Evolutionary conservation across 2,888 invertebrate species (phyloP), one percentile per base, ranked within the genome.

Genomic region (Megaustenia siamemsis): DNA sequence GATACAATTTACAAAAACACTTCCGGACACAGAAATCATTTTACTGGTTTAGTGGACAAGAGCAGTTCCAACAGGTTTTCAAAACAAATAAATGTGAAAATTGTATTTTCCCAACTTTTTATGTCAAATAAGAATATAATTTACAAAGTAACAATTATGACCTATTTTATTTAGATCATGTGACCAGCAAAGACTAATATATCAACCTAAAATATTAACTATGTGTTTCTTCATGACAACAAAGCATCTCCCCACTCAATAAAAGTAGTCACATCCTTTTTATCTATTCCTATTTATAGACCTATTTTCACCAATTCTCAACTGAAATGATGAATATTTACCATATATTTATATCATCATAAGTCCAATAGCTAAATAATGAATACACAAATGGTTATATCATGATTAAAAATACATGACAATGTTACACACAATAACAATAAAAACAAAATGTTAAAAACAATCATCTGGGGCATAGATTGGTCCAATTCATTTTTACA

Each of bases 401-500:
- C 3, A 60, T 28, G 32, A 63, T 63, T 12, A 32, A 63, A 21
- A 63, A 21, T 35, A 66, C 21, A 78, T 60, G 24, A 21, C 66
- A 60, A 60, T 45, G 78, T 32, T 32, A 63, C 63, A 63, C 10
- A 78, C 18, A 63, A 60, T n/a, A 78, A 78, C 38, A 43, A 45
- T 28, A 45, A 21, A 24, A 28, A 56, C 24, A 60, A 60, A 53
- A 24, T 6, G 24, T n/a, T n/a, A 73, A 53, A 78, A 43, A 66
- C 15, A 66, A 78, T 28, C 1, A 45, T 43, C n/a, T 43, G 53
- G 40, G 78, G 78, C 78, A 78, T 78, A 78, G 78, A 78, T 78
- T 78, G 78, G 60, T 78, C 76, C 76, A 77, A 77, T 24, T 28
- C 40, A 63, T n/a, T 28, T 28, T 78, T 24, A 18, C 40, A 63